Conservation (phyloP, 2,797 vertebrate species). For the Paedocypris micromegethes region DNA sequence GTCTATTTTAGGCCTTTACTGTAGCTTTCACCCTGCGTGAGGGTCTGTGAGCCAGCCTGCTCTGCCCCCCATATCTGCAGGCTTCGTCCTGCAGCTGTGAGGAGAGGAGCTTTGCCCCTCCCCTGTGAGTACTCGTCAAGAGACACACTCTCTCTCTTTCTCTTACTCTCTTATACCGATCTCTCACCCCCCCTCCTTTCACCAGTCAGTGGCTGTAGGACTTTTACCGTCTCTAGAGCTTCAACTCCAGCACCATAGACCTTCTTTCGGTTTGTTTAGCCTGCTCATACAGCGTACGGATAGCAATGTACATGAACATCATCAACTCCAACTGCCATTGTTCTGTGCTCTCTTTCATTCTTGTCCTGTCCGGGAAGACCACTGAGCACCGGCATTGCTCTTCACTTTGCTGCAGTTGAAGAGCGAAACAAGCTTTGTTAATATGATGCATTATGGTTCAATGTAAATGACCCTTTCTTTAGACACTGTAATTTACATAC, state of each 20-base stretch:
- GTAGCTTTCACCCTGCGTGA: conserved; percentile 98
- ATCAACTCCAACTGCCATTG: conserved; percentile 46
- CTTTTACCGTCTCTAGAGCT: conserved; percentile 54
- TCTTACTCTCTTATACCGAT: conserved; percentile 61
- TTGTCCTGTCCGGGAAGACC: conserved; percentile 2
- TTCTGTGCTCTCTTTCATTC: conserved; percentile 36
- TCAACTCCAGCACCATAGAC: conserved; percentile 38
- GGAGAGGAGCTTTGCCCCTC: conserved; percentile 99
- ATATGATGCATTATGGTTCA: neutral
- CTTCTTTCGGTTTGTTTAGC: conserved; percentile 31
- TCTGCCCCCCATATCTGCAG: conserved; percentile 98
- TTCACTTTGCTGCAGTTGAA: conserved; percentile 2
- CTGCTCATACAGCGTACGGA: conserved; percentile 11
- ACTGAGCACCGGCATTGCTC: conserved; percentile 28
- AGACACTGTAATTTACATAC: conserved; percentile 6
- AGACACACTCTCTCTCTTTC: conserved; percentile 72
- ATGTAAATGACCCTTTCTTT: no score
- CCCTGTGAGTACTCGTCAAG: conserved; percentile 97
- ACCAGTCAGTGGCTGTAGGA: conserved; percentile 61
- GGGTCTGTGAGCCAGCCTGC: conserved; percentile 99
- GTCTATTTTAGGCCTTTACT: conserved; percentile 99
- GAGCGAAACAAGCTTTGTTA: conserved; percentile 8
- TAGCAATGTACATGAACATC: conserved; percentile 37
- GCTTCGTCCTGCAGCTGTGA: conserved; percentile 99
- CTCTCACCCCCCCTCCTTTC: conserved; percentile 54